Percentiles rank a stretch among this genome's conserved stretches.
Conservation (phyloP, 2,113 vertebrate species). For the Scalopus aquaticus region DNA sequence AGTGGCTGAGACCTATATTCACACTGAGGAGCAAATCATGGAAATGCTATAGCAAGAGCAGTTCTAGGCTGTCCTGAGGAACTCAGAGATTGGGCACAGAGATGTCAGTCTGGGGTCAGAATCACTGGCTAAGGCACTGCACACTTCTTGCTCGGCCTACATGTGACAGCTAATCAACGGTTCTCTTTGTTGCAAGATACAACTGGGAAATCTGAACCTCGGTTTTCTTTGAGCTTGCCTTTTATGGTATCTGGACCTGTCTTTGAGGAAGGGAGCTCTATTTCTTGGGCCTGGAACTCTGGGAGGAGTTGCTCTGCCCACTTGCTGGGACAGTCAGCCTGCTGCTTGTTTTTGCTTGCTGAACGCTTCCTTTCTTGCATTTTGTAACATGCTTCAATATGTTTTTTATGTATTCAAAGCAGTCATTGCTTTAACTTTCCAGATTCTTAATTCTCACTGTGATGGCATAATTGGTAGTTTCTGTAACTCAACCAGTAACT, state of each 20-base stretch:
- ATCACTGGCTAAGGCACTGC: neutral
- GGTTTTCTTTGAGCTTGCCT: conserved; percentile 11
- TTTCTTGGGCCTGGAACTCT: conserved; percentile 8
- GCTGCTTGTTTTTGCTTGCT: neutral
- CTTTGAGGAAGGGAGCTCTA: conserved; percentile 11
- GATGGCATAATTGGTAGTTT: conserved; percentile 21
- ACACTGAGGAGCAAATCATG: conserved; percentile 49
- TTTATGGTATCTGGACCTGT: conserved; percentile 37
- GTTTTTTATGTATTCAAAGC: conserved; percentile 37
- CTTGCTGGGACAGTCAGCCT: neutral
- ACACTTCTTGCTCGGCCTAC: neutral
- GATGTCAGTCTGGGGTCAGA: neutral
- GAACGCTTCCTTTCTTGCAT: conserved; percentile 1
- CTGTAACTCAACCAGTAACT: neutral
- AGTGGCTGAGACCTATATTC: conserved; percentile 43
- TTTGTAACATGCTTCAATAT: conserved; percentile 38
- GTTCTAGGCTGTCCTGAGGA: neutral
- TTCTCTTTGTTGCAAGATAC: neutral
- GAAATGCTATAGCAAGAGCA: conserved; percentile 47
- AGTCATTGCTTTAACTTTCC: conserved; percentile 6
- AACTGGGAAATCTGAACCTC: conserved; percentile 9
- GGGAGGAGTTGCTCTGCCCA: conserved; percentile 23
- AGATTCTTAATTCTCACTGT: conserved; percentile 21
- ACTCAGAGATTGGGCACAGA: neutral
- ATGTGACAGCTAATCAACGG: neutral